phyloP scores from a whole-genome alignment of 2,113 vertebrate genomes.

The Ivindomyrus marchei region DNA sequence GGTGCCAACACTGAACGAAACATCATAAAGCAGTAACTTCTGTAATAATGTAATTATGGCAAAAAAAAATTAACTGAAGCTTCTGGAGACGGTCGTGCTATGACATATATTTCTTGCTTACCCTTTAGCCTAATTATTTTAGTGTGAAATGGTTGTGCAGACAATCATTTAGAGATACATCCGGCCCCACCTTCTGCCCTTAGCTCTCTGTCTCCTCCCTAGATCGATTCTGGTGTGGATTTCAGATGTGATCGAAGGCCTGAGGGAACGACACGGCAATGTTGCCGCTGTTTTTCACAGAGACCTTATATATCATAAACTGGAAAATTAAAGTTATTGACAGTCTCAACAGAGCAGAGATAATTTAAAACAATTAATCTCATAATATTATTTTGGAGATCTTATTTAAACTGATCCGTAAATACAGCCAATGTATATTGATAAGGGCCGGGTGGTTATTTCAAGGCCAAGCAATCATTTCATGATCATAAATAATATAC shows the following conservation, averaged over 20 bases:
- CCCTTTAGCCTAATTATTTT: background rate
- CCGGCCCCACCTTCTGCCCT: background rate
- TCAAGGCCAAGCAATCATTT: background rate
- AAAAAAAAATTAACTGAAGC: background rate
- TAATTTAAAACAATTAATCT: background rate
- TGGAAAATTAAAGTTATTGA: background rate
- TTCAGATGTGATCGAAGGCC: background rate
- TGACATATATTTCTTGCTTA: background rate
- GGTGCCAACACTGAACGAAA: background rate
- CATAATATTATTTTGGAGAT: background rate
- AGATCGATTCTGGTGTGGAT: background rate
- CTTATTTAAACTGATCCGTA: background rate
- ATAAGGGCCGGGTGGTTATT: background rate
- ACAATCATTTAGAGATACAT: background rate
- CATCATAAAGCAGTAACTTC: background rate
- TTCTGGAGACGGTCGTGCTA: background rate
- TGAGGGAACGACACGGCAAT: background rate
- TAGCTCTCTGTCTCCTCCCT: background rate
- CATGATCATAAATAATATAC: background rate
- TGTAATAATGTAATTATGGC: background rate
- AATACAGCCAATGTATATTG: background rate
- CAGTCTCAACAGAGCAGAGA: background rate
- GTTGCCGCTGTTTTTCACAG: conserved; percentile 17
- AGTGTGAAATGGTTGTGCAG: background rate
- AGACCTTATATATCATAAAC: background rate